Conservation (phyloP, 2,797 vertebrate genomes). For the Melanitta fusca region DNA sequence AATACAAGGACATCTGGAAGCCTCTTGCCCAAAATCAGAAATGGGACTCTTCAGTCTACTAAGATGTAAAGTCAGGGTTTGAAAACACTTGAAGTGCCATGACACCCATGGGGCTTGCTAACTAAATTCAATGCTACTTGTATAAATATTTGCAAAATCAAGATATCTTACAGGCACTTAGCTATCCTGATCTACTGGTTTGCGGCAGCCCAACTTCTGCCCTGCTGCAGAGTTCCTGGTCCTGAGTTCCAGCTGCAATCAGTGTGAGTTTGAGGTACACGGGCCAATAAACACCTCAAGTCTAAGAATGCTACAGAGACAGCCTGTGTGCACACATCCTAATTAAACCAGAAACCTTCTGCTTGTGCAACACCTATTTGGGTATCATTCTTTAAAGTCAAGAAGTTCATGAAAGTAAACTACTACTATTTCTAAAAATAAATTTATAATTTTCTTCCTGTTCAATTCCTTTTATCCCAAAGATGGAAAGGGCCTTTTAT, state of each 20-base stretch:
- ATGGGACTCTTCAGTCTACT: not conserved
- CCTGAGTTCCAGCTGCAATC: not conserved
- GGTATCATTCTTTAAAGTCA: not conserved
- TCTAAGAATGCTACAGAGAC: not conserved
- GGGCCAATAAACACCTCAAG: not conserved
- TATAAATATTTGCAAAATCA: not conserved
- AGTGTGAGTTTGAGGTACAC: not conserved
- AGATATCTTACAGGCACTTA: not conserved
- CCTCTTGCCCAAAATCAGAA: not conserved
- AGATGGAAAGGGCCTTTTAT: not conserved
- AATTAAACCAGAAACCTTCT: not conserved
- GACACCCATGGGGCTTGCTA: not conserved
- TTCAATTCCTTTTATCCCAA: not conserved
- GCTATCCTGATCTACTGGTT: accelerated
- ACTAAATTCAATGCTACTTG: not conserved
- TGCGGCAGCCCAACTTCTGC: not conserved
- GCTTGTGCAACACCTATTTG: not conserved
- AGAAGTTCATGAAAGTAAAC: not conserved
- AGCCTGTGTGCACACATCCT: not conserved
- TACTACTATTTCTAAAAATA: not conserved
- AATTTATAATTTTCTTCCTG: not conserved
- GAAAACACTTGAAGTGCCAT: not conserved
- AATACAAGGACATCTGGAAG: not conserved
- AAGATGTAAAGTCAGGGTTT: not conserved
- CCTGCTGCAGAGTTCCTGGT: not conserved